Conservation (phyloP, 2,888 invertebrate genomes). For the Phaedon cochleariae region DNA sequence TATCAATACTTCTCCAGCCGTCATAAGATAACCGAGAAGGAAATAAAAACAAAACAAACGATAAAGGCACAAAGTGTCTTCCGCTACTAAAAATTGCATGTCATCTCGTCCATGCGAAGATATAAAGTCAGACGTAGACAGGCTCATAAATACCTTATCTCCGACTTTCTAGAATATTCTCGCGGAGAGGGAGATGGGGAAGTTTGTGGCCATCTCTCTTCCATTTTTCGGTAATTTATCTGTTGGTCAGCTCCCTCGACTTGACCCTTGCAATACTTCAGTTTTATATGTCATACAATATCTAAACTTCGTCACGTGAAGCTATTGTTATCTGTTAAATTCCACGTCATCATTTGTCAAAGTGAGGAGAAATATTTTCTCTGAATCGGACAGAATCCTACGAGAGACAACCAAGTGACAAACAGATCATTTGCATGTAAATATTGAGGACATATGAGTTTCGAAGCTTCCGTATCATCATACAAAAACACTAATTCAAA, state of each 20-base stretch:
- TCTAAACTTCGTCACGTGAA: too few relatives aligned
- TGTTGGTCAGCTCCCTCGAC: not conserved
- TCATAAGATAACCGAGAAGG: constrained; percentile 19
- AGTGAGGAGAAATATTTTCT: too few relatives aligned
- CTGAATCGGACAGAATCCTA: too few relatives aligned
- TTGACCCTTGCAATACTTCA: not conserved
- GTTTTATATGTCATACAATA: not conserved
- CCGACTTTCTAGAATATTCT: not conserved
- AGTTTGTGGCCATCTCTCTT: not conserved
- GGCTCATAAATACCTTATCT: constrained; percentile 45
- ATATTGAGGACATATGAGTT: too few relatives aligned
- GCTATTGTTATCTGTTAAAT: too few relatives aligned
- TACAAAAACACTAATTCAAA: too few relatives aligned
- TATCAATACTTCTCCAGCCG: not conserved
- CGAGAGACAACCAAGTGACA: too few relatives aligned
- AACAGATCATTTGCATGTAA: too few relatives aligned
- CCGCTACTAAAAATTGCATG: constrained; percentile 38
- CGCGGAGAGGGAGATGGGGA: not conserved
- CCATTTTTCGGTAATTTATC: not conserved
- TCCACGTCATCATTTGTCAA: too few relatives aligned
- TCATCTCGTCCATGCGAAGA: constrained; percentile 30
- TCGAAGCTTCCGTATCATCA: too few relatives aligned
- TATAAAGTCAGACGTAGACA: constrained; percentile 37
- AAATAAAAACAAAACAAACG: constrained; percentile 33
- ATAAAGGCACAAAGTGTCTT: constrained; percentile 33